These are phyloP conservation scores for Amorpha juglandis DNA, from an alignment of 2,888 invertebrate species.

Conservation along the genomic window DNA sequence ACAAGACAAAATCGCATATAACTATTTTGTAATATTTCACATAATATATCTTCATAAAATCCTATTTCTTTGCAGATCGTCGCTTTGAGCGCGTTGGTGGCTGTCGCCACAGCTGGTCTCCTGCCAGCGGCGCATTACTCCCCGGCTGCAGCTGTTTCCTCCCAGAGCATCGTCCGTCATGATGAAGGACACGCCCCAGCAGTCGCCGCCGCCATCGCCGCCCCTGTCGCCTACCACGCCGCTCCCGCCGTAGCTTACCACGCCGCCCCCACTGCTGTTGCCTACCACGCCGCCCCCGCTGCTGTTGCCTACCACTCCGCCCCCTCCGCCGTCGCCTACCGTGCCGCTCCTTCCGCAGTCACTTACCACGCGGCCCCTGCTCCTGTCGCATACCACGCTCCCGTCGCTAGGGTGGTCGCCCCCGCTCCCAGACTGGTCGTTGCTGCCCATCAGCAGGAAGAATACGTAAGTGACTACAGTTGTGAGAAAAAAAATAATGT, in stretches of 20 bases:
- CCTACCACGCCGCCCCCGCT: conserved; percentile 42
- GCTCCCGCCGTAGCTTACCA: conserved; percentile 48
- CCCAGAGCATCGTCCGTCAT: conserved; percentile 74
- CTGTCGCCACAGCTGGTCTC: conserved; percentile 66
- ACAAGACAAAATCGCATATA: neutral
- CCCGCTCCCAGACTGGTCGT: conserved; percentile 50
- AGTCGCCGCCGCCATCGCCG: conserved; percentile 47
- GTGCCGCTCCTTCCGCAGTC: neutral
- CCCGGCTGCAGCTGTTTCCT: conserved; percentile 65
- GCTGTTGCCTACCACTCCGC: conserved; percentile 46
- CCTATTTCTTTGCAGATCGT: conserved; percentile 54
- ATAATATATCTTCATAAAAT: neutral
- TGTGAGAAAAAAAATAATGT: neutral
- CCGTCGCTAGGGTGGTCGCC: conserved; percentile 52
- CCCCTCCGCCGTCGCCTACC: conserved; percentile 35
- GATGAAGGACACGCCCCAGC: conserved; percentile 52
- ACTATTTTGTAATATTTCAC: neutral
- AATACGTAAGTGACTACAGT: conserved; percentile 54
- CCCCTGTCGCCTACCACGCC: conserved; percentile 44
- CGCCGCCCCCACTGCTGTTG: conserved; percentile 45
- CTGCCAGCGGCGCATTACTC: conserved; percentile 70
- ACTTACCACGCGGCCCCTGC: conserved; percentile 48
- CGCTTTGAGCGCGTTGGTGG: conserved; percentile 64
- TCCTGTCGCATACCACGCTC: conserved; percentile 53
- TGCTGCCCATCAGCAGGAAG: conserved; percentile 55